phyloP scores from a whole-genome alignment of 2,888 invertebrate species.

The Chrysotoxum bicinctum region DNA sequence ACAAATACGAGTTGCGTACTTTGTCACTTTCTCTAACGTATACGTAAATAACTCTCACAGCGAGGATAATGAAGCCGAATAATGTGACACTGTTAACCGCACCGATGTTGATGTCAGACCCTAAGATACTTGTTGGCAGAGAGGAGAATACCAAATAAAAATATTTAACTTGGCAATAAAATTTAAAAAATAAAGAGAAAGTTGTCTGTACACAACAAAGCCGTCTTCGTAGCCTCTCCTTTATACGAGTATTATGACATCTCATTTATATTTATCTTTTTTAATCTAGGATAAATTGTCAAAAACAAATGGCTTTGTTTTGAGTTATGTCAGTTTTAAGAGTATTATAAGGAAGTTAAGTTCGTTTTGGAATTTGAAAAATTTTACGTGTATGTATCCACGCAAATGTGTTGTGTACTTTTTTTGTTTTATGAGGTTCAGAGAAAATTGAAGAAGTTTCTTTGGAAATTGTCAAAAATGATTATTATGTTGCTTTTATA shows the following conservation, averaged over 20 bases:
- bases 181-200: slow-evolving; percentile 58
- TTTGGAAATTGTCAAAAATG: too few species aligned
- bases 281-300: slow-evolving; percentile 64
- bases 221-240: neutral
- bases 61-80: slow-evolving; percentile 32
- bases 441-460: too few species aligned
- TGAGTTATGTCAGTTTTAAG: slow-evolving; percentile 18
- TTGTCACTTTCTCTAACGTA: slow-evolving; percentile 8
- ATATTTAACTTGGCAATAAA: slow-evolving; percentile 64
- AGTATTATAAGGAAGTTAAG: neutral
- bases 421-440: too few species aligned
- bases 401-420: too few species aligned
- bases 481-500: too few species aligned
- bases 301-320: slow-evolving; percentile 49
- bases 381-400: too few species aligned
- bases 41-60: neutral
- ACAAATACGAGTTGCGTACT: slow-evolving; percentile 12
- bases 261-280: slow-evolving; percentile 67
- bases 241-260: slow-evolving; percentile 12
- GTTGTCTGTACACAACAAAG: neutral
- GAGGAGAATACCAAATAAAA: slow-evolving; percentile 7
- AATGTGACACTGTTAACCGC: slow-evolving; percentile 47
- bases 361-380: neutral
- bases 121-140: neutral
- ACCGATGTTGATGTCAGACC: slow-evolving; percentile 16